Base-by-base conservation (phyloP, 2,888 invertebrate genomes). In the Tachina grossa region DNA sequence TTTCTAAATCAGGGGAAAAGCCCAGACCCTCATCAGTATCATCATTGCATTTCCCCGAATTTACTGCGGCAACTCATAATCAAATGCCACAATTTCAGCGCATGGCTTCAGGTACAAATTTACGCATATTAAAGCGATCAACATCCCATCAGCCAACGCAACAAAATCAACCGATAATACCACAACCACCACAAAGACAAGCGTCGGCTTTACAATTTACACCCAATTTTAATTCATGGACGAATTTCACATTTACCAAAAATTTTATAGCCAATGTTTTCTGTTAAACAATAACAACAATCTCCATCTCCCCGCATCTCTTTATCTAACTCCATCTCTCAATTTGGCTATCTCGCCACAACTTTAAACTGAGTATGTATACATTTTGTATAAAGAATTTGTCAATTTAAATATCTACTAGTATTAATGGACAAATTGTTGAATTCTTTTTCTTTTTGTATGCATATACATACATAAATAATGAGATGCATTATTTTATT, bases 251-350 rank as follows among this genome's bases (percentile, higher is more conserved):
- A 87, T 92, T 92, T 89, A 92, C 92, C 83, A 92, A 92, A 89
- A 92, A 92, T 89, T 91, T 92, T 86, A 92, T 92, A 88, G 90
- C 92, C 87, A 92, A 92, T 88, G 92, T 92, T 53, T 92, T 92
- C 89, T 92, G 92, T 90, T 92, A 91, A 86, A 84, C 57, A 66
- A 22, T 22, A 57, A 22, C 31, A 57, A 45, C 19, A 71, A 39
- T n/a, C 8, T 39, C 31, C 31, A 31, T 31, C 31, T 31, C 31
- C 31, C 31, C 31, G 31, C 31, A 31, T 31, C 31, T 31, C 31
- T 31, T 2, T 6, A 31, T 31, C 31, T 6, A 31, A 6, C 31
- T 6, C 6, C 31, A 31, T 31, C 6, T 31, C 31, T 31, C 31
- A 0, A 31, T 6, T 31, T 31, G 31, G 31, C 31, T 31, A 31